phyloP scores from a whole-genome alignment of 2,113 vertebrate species.

The Grus americana region DNA sequence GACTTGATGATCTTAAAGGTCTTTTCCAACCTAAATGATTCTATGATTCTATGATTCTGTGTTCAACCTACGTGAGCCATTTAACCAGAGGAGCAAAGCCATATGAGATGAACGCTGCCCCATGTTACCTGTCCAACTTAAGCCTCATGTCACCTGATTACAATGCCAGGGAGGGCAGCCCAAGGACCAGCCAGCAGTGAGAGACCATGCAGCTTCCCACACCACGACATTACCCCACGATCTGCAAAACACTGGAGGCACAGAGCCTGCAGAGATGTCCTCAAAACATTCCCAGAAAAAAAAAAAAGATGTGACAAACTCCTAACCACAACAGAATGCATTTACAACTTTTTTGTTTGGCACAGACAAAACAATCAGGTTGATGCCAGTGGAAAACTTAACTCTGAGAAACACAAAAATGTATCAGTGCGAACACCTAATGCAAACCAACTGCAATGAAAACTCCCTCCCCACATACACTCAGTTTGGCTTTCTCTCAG shows the following conservation, averaged over 20 bases:
- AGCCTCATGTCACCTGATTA: neutral
- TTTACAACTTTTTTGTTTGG: neutral
- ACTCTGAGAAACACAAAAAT: neutral
- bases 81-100: neutral
- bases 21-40: no score
- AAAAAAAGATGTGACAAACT: neutral
- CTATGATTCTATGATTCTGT: no score
- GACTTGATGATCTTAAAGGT: no score
- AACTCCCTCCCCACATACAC: neutral
- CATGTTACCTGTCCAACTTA: fast-evolving
- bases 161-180: neutral
- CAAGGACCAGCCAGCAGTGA: neutral
- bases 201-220: neutral
- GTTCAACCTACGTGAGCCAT: neutral
- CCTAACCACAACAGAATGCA: fast-evolving
- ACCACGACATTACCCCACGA: fast-evolving
- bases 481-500: conserved; percentile 3
- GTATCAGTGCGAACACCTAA: neutral
- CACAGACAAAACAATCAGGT: fast-evolving
- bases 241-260: neutral
- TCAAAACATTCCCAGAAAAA: neutral
- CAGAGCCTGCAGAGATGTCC: neutral
- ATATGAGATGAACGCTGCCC: neutral
- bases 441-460: neutral
- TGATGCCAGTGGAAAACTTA: neutral